These are phyloP conservation scores for Bombyx mori DNA, from an alignment of 1,140 invertebrate genomes.

Conservation along the genomic window ASM3026992v2 NC_085125.1:3524001-3524500, in stretches of 20 bases:
- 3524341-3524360: no score
- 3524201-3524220: conserved; percentile 82
- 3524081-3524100: conserved; percentile 72
- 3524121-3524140: conserved; percentile 74
- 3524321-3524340: no score
- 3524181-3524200: conserved; percentile 82
- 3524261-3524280: no score
- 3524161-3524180: conserved; percentile 77
- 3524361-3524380: no score
- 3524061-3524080: conserved; percentile 75
- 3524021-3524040: not conserved
- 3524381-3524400: no score
- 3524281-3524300: no score
- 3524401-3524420: no score
- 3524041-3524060: conserved; percentile 8
- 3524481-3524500: no score
- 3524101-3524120: conserved; percentile 74
- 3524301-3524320: no score
- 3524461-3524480: no score
- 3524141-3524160: conserved; percentile 73
- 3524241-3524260: conserved; percentile 47
- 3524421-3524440: no score
- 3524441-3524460: no score
- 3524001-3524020: not conserved
- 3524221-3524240: conserved; percentile 81